Base-by-base conservation (phyloP, 2,888 invertebrate species). In the Drosophila subquinaria region DNA sequence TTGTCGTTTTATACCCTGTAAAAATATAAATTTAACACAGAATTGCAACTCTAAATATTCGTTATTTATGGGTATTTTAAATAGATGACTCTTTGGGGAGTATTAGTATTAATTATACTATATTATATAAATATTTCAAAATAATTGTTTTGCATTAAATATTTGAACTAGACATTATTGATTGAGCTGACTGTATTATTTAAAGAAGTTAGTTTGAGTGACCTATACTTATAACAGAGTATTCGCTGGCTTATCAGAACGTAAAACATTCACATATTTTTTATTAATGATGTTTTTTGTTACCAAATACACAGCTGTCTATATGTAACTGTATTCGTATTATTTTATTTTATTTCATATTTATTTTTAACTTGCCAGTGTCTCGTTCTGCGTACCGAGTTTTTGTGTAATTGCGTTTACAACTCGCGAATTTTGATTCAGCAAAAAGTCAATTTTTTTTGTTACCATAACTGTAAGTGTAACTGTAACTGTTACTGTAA, bases 231-330 rank as follows among this genome's bases (percentile, higher is more conserved):
- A 9, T 6, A 17, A 10, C 56, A 47, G 63, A 23, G 51, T 57
- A 63, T 52, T 30, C 9, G 0, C 3, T 10, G 17, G 51, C 52
- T 30, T 6, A 3, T 4, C 36, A 35, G 10, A 2, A 13, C 6
- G 4, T 4, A 10, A 8, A 9, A 4, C 3, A n/a, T 17, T 40
- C 10, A 9, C 17, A n/a, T 17, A 36, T 35, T 8, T 35, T 59
- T 52, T 59, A 38, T 53, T 40, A 72, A 47, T 57, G 27, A 42
- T 42, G 20, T 15, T 61, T 57, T 72, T 65, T 72, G 53, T 27
- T 56, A 36, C 27, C 55, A 40, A 10, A 13, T 3, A 30, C 73
- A 57, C 69, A 76, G 63, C 67, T 77, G 73, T 59, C 30, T 35
- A 27, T 30, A 5, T 35, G 40, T 23, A 9, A 0, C 27, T 27